Base-by-base conservation (phyloP, 2,113 vertebrate species). In the Rhinichthys klamathensis region DNA sequence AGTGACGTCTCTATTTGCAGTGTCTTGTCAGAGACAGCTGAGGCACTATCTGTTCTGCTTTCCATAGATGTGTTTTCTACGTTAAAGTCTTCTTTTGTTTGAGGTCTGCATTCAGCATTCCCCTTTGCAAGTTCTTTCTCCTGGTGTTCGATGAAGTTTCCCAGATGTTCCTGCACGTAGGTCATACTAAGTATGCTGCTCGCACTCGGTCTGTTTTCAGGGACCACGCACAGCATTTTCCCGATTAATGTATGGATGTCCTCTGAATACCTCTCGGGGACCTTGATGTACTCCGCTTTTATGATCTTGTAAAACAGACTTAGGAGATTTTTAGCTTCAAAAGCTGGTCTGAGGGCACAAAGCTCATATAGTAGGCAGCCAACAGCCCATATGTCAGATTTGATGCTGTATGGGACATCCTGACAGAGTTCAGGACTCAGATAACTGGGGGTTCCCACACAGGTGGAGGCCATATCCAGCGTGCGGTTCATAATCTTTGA, bases 361-460 rank as follows among this genome's bases (percentile, higher is more conserved):
- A 94, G 80, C 88, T 96, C 95, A 80, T 94, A 96, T 44, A 96
- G 91, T 41, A 96, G 87, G 75, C 95, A 96, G 27, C 95, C 95
- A 7, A 96, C 93, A 4, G 94, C 95, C 96, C 95, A 96, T 60
- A 96, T 93, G 23, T 96, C 95, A 9, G 94, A 94, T 87, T 95
- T 95, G 23, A 92, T 92, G 86, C 94, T 95, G 91, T 96, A 96
- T 0, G 95, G 95, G 46, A 95, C 83, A 4, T 95, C 95, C 86
- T 92, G 91, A 49, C 95, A 96, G 16, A 96, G 92, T 86, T 96
- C 96, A 0, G 95, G 96, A 86, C 95, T 96, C 32, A 96, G 90
- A 89, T 96, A 96, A 82, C 91, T 92, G 46, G 95, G 96, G 0
- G 95, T 96, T 80, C 96, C 96, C 21, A 95, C 93, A 65, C 94